phyloP scores from a whole-genome alignment of 2,113 vertebrate species.

The Archilochus colubris region DNA sequence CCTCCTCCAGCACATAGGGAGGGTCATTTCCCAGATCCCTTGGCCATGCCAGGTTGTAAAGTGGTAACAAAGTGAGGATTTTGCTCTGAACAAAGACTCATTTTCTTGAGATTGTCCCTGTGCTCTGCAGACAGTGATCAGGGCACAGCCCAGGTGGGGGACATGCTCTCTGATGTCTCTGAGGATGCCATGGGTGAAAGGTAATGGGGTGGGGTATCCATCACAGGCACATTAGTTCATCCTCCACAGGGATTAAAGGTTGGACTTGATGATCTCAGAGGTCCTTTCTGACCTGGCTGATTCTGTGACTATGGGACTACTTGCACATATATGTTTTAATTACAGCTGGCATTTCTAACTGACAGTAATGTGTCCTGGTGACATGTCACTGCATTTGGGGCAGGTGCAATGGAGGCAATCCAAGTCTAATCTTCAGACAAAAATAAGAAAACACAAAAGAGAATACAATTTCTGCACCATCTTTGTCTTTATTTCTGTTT shows the following conservation, averaged over 20 bases:
- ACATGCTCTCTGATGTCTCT: background rate
- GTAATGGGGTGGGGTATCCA: background rate
- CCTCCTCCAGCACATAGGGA: rapidly evolving
- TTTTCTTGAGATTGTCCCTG: background rate
- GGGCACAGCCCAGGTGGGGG: background rate
- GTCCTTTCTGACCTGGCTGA: too few species aligned
- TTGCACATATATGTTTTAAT: background rate
- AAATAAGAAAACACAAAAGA: background rate
- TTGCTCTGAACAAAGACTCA: background rate
- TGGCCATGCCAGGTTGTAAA: background rate
- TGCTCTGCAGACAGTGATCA: rapidly evolving
- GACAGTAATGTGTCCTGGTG: rapidly evolving
- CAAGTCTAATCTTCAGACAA: background rate
- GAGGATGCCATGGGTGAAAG: background rate
- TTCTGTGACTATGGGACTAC: background rate
- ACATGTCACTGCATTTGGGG: background rate
- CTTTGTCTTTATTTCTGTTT: background rate
- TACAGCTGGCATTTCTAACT: background rate
- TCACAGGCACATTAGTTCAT: background rate
- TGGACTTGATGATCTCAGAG: too few species aligned
- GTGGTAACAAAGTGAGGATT: background rate
- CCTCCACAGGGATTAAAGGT: background rate
- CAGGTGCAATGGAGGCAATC: background rate
- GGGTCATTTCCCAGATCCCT: background rate
- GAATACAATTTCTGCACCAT: background rate